Evolutionary conservation across 1,140 invertebrate genomes (phyloP), one percentile per base, ranked within the genome.

Genomic region (Solenopsis invicta): DNA sequence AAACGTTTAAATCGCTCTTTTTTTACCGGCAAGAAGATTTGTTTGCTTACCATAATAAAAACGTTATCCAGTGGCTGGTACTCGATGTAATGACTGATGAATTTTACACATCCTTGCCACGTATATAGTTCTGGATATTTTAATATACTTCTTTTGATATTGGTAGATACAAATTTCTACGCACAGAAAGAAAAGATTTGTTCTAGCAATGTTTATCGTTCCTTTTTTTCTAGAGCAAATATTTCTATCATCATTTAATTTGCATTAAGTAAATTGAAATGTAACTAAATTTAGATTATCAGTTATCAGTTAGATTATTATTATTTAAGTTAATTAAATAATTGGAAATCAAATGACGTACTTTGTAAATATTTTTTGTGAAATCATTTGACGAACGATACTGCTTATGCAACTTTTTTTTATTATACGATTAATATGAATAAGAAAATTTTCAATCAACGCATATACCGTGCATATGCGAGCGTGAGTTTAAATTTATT

Each of bases 111-210:
- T 29, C 96, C 96, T 89, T 96, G 93, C 96, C 97, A 97, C 5
- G 95, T 96, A 85, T 95, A 95, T 21, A 97, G 94, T 87, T 96
- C 96, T 0, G 96, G 94, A 92, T 96, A 97, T 12, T 96, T 96
- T 45, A 97, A 93, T 61, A 96, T 96, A 45, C 97, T 97, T 48
- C 96, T 96, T 37, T 96, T 95, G 84, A 97, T 96, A n/a, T 96
- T 95, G 13, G 97, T 97, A 82, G 96, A 97, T 66, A 97, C 96
- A 95, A 97, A 97, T 96, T 97, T 97, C 97, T 97, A 91, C 24
- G 61, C n/a, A 74, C 77, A 56, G 21, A 21, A 48, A 41, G 24
- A 41, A 56, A 67, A 45, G 4, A 45, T 66, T 41, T 2, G n/a
- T 64, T 64, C 8, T 37, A 37, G 1, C 2, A 52, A 5, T 5